Conservation (phyloP, 2,113 vertebrate species). For the Amia ocellicauda region DNA sequence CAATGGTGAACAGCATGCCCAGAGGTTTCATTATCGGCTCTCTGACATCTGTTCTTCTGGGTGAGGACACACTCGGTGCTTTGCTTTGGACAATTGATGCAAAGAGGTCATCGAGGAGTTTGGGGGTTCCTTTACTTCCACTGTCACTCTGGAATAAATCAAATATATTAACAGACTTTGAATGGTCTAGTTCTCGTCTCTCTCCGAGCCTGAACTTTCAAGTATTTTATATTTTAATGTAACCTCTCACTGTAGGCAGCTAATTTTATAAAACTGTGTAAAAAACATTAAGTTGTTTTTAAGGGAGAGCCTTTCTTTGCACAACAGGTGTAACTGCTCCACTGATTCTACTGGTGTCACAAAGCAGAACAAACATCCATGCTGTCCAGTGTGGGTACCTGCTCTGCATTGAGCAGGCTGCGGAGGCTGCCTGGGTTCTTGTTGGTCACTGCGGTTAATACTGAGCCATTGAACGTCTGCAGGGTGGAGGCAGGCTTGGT, state of each 20-base stretch:
- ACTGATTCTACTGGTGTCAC: conserved; percentile 20
- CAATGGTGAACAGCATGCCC: conserved; percentile 61
- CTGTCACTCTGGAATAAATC: conserved; percentile 59
- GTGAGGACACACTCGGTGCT: conserved; percentile 46
- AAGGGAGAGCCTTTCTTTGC: no score
- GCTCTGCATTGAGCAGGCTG: conserved; percentile 65
- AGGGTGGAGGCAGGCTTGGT: conserved; percentile 60
- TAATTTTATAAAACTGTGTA: no score
- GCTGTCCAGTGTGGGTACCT: conserved; percentile 47
- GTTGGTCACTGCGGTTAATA: conserved; percentile 69
- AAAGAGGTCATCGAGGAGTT: conserved; percentile 77
- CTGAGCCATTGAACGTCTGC: conserved; percentile 71
- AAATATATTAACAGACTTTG: no score
- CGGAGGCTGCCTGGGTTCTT: conserved; percentile 66
- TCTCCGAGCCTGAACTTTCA: no score
- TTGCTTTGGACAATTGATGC: conserved; percentile 72
- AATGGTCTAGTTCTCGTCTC: no score
- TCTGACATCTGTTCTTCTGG: conserved; percentile 55
- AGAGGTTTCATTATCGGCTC: conserved; percentile 4
- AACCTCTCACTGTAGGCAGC: no score
- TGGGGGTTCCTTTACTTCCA: conserved; percentile 69
- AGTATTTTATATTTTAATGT: no score
- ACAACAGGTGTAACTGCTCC: no score
- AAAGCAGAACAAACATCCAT: no score
- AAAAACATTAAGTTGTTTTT: no score